These are phyloP conservation scores for Ciona savignyi DNA, from an alignment of 23 tunicate species.

Conservation along the genomic window DNA sequence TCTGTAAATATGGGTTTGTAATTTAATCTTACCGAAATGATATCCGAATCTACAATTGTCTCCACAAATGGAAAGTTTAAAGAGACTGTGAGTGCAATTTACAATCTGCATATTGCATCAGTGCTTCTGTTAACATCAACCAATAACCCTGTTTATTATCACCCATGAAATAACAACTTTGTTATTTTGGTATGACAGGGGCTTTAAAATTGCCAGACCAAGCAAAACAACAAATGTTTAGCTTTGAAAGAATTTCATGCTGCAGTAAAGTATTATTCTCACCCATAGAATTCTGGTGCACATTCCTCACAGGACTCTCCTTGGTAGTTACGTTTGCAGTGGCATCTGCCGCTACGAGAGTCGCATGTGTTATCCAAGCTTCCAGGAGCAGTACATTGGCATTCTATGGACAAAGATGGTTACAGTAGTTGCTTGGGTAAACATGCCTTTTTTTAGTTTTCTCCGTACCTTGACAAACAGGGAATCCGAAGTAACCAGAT, in stretches of 20 bases:
- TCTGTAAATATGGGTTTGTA: constrained; percentile 13
- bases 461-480: constrained; percentile 84
- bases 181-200: background rate
- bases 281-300: no score
- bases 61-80: no score
- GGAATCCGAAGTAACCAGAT: constrained; percentile 84
- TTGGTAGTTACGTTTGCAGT: constrained; percentile 73
- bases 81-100: no score
- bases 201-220: no score
- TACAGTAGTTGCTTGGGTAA: no score
- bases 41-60: no score
- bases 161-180: background rate
- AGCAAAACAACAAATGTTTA: no score
- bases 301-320: constrained; percentile 82
- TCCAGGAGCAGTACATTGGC: constrained; percentile 77
- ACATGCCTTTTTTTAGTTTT: no score
- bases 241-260: background rate
- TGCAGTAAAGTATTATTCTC: background rate
- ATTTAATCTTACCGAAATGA: background rate
- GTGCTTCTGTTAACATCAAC: background rate
- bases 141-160: background rate
- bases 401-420: constrained; percentile 21
- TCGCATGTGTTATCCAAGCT: constrained; percentile 64
- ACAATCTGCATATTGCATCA: no score
- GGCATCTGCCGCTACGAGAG: constrained; percentile 60